These are phyloP conservation scores for Corapipo altera DNA, from an alignment of 2,113 vertebrate species.

Conservation along the genomic window DNA sequence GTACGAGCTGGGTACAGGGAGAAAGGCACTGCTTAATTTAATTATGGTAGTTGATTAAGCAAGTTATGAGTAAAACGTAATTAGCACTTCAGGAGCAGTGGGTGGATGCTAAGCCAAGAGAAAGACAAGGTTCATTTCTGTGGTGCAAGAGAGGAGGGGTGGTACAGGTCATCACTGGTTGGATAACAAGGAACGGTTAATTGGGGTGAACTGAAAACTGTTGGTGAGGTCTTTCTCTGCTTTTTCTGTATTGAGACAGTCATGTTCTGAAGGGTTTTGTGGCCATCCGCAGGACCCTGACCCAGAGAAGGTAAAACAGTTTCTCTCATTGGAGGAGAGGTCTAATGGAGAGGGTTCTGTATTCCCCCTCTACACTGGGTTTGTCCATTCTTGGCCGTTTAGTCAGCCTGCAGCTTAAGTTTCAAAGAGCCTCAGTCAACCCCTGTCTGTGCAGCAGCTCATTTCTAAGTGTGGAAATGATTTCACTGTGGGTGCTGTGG, in stretches of 20 bases:
- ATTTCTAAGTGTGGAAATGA: neutral
- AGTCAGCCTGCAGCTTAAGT: neutral
- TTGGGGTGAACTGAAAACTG: neutral
- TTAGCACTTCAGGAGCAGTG: neutral
- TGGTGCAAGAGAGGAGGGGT: neutral
- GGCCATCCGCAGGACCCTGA: neutral
- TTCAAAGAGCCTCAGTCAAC: neutral
- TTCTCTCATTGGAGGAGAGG: neutral
- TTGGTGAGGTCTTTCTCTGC: neutral
- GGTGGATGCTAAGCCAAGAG: neutral
- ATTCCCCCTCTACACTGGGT: accelerated
- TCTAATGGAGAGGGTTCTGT: neutral
- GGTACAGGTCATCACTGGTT: neutral
- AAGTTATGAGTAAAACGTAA: neutral
- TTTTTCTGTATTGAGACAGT: neutral
- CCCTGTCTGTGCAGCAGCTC: neutral
- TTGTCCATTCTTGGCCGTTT: neutral
- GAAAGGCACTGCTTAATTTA: neutral
- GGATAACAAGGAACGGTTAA: neutral
- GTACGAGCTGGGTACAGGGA: neutral
- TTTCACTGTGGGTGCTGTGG: neutral
- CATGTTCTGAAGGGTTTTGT: neutral
- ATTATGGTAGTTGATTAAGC: neutral
- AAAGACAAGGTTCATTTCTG: neutral
- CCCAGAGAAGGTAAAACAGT: neutral